A percentile compares a stretch with the other conserved stretches of the same genome.
phyloP scores from a whole-genome alignment of 2,797 vertebrate genomes.

The Spinus olivaceus region DNA sequence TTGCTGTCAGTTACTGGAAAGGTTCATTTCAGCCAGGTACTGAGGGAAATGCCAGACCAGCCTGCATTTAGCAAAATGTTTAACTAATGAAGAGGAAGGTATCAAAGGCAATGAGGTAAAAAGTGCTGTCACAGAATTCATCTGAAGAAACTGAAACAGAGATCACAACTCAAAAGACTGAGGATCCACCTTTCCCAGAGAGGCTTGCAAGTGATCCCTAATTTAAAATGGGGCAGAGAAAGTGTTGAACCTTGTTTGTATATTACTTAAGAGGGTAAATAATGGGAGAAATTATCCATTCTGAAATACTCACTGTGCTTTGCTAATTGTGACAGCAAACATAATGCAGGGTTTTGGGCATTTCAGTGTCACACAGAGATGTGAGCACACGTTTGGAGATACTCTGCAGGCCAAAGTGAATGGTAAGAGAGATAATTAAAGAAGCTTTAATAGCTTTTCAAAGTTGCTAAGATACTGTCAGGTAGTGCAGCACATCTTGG shows the following conservation, averaged over 20 bases:
- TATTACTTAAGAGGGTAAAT: not conserved
- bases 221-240: not conserved
- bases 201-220: not conserved
- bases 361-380: not conserved
- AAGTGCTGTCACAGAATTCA: not conserved
- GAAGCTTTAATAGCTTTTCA: slow-evolving; percentile 25
- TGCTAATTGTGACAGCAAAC: slow-evolving; percentile 9
- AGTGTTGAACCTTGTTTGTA: not conserved
- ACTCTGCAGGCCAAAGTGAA: not conserved
- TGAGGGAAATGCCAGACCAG: not conserved
- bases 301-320: not conserved
- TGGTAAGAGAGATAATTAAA: slow-evolving; percentile 28
- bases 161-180: not conserved
- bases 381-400: not conserved
- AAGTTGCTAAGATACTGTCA: slow-evolving; percentile 56
- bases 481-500: not conserved
- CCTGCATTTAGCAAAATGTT: not conserved
- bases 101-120: not conserved
- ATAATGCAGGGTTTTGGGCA: not conserved
- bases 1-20: not conserved
- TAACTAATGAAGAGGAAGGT: not conserved
- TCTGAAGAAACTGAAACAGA: not conserved
- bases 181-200: not conserved
- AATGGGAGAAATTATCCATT: slow-evolving; percentile 8
- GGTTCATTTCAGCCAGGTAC: not conserved